Percentiles rank a stretch among this genome's conserved stretches.
Conservation (phyloP, 2,888 invertebrate genomes). For the Erebia palarica region DNA sequence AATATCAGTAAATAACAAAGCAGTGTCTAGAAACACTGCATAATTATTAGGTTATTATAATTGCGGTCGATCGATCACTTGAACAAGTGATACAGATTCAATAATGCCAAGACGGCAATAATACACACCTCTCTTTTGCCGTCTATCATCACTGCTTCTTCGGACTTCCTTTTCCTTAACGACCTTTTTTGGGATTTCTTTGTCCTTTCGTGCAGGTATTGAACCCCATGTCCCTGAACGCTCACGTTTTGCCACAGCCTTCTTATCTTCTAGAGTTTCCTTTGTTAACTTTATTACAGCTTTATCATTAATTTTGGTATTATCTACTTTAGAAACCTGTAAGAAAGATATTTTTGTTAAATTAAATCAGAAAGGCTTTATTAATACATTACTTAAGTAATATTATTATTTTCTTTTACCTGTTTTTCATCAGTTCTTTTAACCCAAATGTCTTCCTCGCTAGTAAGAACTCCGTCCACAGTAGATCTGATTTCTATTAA, state of each 20-base stretch:
- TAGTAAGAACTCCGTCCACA: slow-evolving; percentile 84
- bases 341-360: slow-evolving; percentile 34
- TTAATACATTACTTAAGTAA: no score
- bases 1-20: no score
- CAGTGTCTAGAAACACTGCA: no score
- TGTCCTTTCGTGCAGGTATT: slow-evolving; percentile 57
- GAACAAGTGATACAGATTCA: no score
- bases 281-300: slow-evolving; percentile 24
- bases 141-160: slow-evolving; percentile 63
- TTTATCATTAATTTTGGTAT: slow-evolving; percentile 23
- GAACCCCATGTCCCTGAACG: slow-evolving; percentile 86
- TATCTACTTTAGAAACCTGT: slow-evolving; percentile 42
- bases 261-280: slow-evolving; percentile 37
- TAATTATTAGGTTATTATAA: no score
- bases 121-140: slow-evolving; percentile 67
- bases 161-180: slow-evolving; percentile 61
- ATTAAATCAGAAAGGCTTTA: no score
- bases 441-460: slow-evolving; percentile 88
- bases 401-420: slow-evolving; percentile 67
- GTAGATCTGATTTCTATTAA: slow-evolving; percentile 90
- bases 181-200: slow-evolving; percentile 52
- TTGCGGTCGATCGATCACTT: no score
- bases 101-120: neutral
- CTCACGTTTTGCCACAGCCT: slow-evolving; percentile 61
- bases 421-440: slow-evolving; percentile 82